A percentile compares a stretch with the other conserved stretches of the same genome.
Evolutionary conservation across 1,140 invertebrate genomes (phyloP).

Genomic region (Agrilus planipennis): DNA sequence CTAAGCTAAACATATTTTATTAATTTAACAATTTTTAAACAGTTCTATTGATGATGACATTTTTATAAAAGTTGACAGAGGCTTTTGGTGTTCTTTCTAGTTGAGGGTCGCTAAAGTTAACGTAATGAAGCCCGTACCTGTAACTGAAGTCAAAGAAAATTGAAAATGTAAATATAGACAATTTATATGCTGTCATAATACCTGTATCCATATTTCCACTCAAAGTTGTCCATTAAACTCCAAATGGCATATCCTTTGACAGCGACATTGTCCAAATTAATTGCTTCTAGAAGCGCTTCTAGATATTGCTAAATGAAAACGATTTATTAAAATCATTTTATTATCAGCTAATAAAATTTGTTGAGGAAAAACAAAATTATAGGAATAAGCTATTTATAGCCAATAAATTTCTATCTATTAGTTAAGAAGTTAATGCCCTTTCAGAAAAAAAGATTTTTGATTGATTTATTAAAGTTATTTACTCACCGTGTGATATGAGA

Average conservation of each 20-base stretch:
- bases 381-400: no score
- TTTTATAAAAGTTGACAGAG: slow-evolving; percentile 48
- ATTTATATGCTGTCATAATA: slow-evolving; percentile 18
- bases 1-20: no score
- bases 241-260: slow-evolving; percentile 56
- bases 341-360: no score
- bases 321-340: not conserved
- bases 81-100: slow-evolving; percentile 54
- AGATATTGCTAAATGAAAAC: slow-evolving; percentile 41
- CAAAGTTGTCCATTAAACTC: slow-evolving; percentile 71
- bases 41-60: no score
- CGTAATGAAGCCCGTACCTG: slow-evolving; percentile 60
- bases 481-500: slow-evolving; percentile 38
- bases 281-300: slow-evolving; percentile 48
- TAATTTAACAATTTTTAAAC: no score
- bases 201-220: slow-evolving; percentile 55
- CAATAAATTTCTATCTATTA: no score
- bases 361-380: no score
- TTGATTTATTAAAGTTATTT: no score
- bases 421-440: no score
- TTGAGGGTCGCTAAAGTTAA: slow-evolving; percentile 54
- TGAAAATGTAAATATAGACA: slow-evolving; percentile 21
- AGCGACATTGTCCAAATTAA: slow-evolving; percentile 48
- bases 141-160: no score
- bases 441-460: no score